These are phyloP conservation scores for Smutsia temminckii DNA, from an alignment of 2,797 vertebrate species.

Conservation along the genomic window DNA sequence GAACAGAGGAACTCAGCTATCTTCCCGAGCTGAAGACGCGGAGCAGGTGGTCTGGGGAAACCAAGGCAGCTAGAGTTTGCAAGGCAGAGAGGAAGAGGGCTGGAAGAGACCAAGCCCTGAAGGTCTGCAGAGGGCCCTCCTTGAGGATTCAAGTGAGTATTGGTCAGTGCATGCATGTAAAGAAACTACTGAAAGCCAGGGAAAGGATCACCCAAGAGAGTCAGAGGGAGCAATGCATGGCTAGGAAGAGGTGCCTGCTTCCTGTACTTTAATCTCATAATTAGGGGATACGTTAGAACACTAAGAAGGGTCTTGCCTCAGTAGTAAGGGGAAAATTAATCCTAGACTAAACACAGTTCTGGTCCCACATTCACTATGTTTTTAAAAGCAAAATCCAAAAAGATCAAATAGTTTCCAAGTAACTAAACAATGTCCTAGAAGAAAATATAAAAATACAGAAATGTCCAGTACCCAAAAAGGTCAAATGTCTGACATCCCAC, in stretches of 20 bases:
- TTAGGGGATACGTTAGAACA: not conserved
- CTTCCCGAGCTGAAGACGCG: not conserved
- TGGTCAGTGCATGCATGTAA: rapidly evolving
- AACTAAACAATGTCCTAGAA: not conserved
- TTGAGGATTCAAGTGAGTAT: not conserved
- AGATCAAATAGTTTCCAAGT: not conserved
- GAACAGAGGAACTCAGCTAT: not conserved
- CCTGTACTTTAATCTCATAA: not conserved
- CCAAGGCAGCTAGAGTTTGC: not conserved
- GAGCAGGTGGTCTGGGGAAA: not conserved
- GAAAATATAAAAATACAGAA: not conserved
- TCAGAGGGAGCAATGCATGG: not conserved
- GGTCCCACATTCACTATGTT: not conserved
- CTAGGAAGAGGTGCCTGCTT: not conserved
- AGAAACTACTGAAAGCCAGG: not conserved
- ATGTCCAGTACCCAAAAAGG: not conserved
- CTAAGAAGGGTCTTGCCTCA: not conserved
- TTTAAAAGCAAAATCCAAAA: not conserved
- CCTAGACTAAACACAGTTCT: not conserved
- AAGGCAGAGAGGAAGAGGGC: not conserved
- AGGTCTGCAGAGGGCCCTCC: not conserved
- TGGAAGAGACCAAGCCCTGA: too few species aligned
- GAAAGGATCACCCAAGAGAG: not conserved
- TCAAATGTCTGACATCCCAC: not conserved
- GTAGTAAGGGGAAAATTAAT: not conserved